phyloP scores from a whole-genome alignment of 1,140 invertebrate genomes.

The Pissodes strobi region DNA sequence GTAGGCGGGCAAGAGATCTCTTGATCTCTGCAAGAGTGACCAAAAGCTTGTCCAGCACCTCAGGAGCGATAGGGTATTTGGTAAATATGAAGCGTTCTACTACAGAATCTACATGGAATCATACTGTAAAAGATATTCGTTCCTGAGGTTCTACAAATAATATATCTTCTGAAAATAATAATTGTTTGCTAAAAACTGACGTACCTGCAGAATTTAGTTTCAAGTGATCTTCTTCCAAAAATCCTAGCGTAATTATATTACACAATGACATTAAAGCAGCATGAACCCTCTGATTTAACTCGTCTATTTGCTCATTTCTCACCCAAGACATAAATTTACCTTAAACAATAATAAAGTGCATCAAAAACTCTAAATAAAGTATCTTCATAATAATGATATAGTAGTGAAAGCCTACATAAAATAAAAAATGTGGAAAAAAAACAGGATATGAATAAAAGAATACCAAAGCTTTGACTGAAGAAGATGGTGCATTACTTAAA shows the following conservation, averaged over 20 bases:
- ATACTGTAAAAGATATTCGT: not conserved
- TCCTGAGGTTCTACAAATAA: not conserved
- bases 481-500: no score
- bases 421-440: no score
- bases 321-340: constrained; percentile 33
- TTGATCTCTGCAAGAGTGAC: no score
- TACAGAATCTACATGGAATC: no score
- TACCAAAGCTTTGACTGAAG: no score
- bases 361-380: not conserved
- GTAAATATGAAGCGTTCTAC: no score
- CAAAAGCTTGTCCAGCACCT: no score
- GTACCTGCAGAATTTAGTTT: constrained; percentile 64
- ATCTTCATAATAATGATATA: not conserved
- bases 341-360: not conserved
- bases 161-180: not conserved
- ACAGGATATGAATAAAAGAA: no score
- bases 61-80: no score
- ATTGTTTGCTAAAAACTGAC: not conserved
- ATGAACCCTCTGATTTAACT: constrained; percentile 64
- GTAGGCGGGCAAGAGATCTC: no score
- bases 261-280: constrained; percentile 63
- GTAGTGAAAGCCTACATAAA: not conserved
- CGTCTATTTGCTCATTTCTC: constrained; percentile 34
- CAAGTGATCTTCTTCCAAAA: constrained; percentile 60
- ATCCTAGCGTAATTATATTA: constrained; percentile 34